phyloP scores from a whole-genome alignment of 2,888 invertebrate genomes.

The Lycia hirtaria region DNA sequence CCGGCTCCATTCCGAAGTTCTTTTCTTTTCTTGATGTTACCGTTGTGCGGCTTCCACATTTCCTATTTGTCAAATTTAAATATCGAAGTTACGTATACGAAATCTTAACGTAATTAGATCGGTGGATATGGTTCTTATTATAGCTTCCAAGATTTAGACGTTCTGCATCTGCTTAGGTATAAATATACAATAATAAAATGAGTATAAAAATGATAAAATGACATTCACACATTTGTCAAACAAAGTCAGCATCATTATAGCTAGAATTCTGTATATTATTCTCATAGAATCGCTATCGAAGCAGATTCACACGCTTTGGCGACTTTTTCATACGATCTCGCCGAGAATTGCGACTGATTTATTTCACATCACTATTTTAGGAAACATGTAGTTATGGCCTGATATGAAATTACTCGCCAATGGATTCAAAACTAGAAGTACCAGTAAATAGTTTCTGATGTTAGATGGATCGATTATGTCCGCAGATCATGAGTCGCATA shows the following conservation, averaged over 20 bases:
- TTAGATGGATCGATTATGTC: constrained; percentile 60
- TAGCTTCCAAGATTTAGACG: too few species aligned
- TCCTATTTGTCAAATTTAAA: too few species aligned
- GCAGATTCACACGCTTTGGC: constrained; percentile 79
- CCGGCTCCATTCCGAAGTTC: too few species aligned
- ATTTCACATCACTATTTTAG: constrained; percentile 84
- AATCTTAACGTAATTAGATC: too few species aligned
- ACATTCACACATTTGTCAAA: too few species aligned
- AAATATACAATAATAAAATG: too few species aligned
- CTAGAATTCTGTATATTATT: constrained; percentile 65
- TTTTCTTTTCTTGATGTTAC: too few species aligned
- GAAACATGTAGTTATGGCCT: constrained; percentile 73
- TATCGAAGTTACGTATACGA: too few species aligned
- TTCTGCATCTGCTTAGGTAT: too few species aligned
- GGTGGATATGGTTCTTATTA: too few species aligned
- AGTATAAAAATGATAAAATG: too few species aligned
- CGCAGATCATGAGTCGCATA: constrained; percentile 52
- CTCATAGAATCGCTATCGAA: constrained; percentile 71
- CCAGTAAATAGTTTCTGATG: constrained; percentile 52
- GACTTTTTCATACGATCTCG: constrained; percentile 67
- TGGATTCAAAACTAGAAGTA: constrained; percentile 63
- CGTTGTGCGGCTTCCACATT: too few species aligned
- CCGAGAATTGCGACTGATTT: constrained; percentile 77
- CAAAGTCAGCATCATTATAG: constrained; percentile 28
- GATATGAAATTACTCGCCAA: constrained; percentile 78